Evolutionary conservation across 1,140 invertebrate species (phyloP), one percentile per base, ranked within the genome.

Genomic region (Microplitis demolitor): DNA sequence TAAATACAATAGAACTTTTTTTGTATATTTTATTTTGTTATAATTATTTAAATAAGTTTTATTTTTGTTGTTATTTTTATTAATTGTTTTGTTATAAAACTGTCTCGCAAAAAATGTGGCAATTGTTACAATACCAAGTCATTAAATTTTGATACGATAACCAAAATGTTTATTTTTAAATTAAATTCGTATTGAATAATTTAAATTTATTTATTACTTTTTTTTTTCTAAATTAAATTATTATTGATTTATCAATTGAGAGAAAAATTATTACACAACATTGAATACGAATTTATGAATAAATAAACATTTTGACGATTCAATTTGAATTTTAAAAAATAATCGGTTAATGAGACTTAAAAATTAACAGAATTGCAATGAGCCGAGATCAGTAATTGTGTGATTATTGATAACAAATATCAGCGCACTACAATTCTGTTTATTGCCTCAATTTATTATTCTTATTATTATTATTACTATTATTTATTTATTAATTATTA

Each of bases 1-100:
- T 87, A 86, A 87, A 87, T 86, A 87, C 82, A 86, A 87, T 86
- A 85, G 80, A 85, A 77, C 81, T 87, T 87, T 85, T 76, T 72
- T 82, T 84, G 80, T 79, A 45, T 45, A 45, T 45, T 45, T 45
- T 45, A 45, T 45, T 45, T 45, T 45, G 11, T 11, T 45, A 9
- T 45, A 45, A 83, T 86, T 24, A 24, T 82, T 87, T 86, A 87
- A 87, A 87, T 87, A 87, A 87, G 84, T 87, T 85, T 85, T 45
- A 11, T 45, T 45, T 45, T 45, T 45, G 39, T 45, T 45, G 39
- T 45, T 45, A 45, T 45, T 45, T 45, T 45, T 45, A 45, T 45
- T 45, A 11, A 45, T 45, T 45, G 5, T 45, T 45, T 72, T 62
- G 50, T 82, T 87, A 85, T 80, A 86, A 85, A 87, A 86, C 76